Evolutionary conservation across 2,888 invertebrate species (phyloP).

Genomic region (Entomobrya multifasciata): DNA sequence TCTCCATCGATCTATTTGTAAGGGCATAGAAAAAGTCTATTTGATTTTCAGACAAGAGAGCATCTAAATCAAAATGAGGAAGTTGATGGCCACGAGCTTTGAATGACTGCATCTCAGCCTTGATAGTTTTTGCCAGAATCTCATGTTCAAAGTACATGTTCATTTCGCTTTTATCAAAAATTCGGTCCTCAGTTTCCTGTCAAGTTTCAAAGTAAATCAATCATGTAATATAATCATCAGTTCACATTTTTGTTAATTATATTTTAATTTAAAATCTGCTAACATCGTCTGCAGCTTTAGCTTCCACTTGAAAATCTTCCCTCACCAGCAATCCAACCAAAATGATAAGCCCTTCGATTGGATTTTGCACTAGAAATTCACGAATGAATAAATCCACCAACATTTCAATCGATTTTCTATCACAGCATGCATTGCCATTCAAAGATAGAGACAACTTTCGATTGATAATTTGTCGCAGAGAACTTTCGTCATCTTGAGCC

Average conservation of each 20-base stretch:
- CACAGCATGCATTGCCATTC: constrained; percentile 70
- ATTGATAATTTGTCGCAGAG: constrained; percentile 67
- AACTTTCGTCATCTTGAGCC: constrained; percentile 77
- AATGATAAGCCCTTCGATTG: constrained; percentile 72
- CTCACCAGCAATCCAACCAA: constrained; percentile 76
- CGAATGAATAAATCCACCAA: constrained; percentile 64
- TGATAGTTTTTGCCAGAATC: constrained; percentile 43
- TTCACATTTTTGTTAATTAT: too few relatives aligned
- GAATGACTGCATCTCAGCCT: constrained; percentile 1
- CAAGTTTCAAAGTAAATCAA: not conserved
- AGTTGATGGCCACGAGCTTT: not conserved
- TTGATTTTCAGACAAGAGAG: constrained; percentile 24
- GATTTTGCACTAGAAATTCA: constrained; percentile 38
- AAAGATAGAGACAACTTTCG: constrained; percentile 35
- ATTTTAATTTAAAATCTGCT: constrained; percentile 47
- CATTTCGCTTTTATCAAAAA: constrained; percentile 86
- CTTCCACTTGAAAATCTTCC: constrained; percentile 75
- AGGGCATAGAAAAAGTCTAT: constrained; percentile 17
- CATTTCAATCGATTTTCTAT: constrained; percentile 74
- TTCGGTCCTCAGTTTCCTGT: constrained; percentile 83
- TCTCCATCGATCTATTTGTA: not conserved
- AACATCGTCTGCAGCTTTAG: constrained; percentile 76
- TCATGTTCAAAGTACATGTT: constrained; percentile 84
- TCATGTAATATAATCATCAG: not conserved
- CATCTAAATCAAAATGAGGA: not conserved